Percentiles rank a stretch among this genome's conserved stretches.
phyloP scores from a whole-genome alignment of 1,140 invertebrate species.

The Ctenoplectra terminalis region DNA sequence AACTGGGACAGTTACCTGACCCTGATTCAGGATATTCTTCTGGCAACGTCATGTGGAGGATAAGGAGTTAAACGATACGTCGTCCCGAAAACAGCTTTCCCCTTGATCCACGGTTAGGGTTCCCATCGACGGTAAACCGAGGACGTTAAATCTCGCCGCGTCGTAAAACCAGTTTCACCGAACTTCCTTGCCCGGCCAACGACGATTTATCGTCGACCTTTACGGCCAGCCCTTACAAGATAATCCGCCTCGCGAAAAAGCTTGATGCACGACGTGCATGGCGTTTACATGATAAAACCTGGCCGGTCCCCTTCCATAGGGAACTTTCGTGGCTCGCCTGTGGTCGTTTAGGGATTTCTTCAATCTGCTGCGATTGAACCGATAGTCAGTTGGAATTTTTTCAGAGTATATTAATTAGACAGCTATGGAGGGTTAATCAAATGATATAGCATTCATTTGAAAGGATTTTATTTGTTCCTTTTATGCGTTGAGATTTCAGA shows the following conservation, averaged over 20 bases:
- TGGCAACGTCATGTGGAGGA: neutral
- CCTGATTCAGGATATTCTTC: slow-evolving; percentile 4
- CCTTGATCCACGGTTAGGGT: slow-evolving; percentile 49
- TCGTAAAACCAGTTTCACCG: slow-evolving; percentile 69
- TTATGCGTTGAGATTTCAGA: neutral
- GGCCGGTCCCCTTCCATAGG: neutral
- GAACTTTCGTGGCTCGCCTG: neutral
- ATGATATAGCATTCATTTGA: too few species aligned
- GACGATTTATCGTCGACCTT: slow-evolving; percentile 65
- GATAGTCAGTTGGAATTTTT: too few species aligned
- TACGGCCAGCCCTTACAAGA: slow-evolving; percentile 60
- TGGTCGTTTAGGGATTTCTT: neutral
- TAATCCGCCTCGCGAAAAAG: slow-evolving; percentile 58
- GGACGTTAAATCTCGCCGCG: slow-evolving; percentile 63
- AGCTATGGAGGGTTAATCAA: too few species aligned
- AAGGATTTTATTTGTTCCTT: too few species aligned
- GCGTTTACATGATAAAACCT: slow-evolving; percentile 59
- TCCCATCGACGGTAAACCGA: slow-evolving; percentile 56
- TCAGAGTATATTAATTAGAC: too few species aligned
- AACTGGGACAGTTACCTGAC: neutral
- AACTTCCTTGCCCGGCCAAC: slow-evolving; percentile 58
- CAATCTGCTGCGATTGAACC: too few species aligned
- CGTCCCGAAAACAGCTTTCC: slow-evolving; percentile 31
- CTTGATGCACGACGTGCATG: slow-evolving; percentile 49
- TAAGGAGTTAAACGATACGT: slow-evolving; percentile 45